Evolutionary conservation across 2,113 vertebrate species (phyloP).

Genomic region (Steatornis caripensis): DNA sequence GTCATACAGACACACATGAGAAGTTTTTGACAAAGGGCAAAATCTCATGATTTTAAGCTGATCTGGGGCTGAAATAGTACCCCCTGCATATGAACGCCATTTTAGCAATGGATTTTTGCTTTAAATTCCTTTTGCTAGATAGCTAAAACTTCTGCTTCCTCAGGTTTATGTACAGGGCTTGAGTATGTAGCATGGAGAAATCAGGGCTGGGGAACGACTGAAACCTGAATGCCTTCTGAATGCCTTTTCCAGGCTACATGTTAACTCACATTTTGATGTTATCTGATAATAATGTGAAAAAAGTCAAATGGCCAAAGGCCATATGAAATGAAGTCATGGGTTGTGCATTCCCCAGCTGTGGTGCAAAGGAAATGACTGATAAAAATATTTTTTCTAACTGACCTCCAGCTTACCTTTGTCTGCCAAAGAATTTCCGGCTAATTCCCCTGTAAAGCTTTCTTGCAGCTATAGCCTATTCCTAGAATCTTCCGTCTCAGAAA

Average conservation of each 20-base stretch:
- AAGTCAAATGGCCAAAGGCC: neutral
- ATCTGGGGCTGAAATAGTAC: neutral
- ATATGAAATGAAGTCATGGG: constrained; percentile 13
- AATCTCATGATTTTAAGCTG: neutral
- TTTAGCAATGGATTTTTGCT: neutral
- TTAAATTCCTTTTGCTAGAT: neutral
- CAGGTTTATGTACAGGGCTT: neutral
- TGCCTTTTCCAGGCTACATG: constrained; percentile 10
- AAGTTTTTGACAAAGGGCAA: neutral
- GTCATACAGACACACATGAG: neutral
- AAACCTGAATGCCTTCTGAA: neutral
- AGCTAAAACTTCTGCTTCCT: neutral
- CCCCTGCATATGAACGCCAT: neutral
- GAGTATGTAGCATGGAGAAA: neutral
- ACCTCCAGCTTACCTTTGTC: constrained; percentile 38
- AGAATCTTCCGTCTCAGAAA: neutral
- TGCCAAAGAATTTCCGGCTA: constrained; percentile 39
- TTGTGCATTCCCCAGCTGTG: constrained; percentile 32
- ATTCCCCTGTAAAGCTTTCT: constrained; percentile 10
- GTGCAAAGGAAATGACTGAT: constrained; percentile 57
- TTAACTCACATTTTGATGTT: constrained; percentile 36
- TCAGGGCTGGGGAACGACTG: neutral
- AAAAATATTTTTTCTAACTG: constrained; percentile 48
- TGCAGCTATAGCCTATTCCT: constrained; percentile 2
- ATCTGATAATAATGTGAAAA: constrained; percentile 4